phyloP scores from a whole-genome alignment of 2,797 vertebrate genomes.

The Coccyzus lansbergi region DNA sequence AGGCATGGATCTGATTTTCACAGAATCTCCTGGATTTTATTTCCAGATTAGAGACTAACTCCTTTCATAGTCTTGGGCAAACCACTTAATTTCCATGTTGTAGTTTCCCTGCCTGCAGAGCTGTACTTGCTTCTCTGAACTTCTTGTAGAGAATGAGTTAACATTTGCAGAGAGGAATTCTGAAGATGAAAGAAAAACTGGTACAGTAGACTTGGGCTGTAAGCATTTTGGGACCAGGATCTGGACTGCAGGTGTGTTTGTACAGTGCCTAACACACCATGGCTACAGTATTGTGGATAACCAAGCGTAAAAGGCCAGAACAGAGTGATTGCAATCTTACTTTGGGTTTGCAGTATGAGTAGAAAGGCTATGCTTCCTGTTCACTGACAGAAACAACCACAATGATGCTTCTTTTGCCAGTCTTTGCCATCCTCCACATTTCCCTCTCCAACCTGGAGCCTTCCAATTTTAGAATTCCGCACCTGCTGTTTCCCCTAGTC shows the following conservation, averaged over 20 bases:
- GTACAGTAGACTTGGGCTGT: not conserved
- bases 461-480: not conserved
- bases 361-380: not conserved
- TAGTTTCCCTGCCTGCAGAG: not conserved
- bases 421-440: not conserved
- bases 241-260: slow-evolving; percentile 32
- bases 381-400: not conserved
- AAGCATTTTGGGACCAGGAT: not conserved
- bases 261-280: not conserved
- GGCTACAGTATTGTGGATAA: not conserved
- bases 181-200: not conserved
- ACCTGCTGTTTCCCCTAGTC: not conserved
- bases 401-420: not conserved
- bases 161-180: not conserved
- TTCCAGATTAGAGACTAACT: not conserved
- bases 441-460: not conserved
- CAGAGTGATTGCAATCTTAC: not conserved
- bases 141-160: not conserved
- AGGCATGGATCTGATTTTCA: not conserved
- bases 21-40: not conserved
- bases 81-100: not conserved
- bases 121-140: not conserved
- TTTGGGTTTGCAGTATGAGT: not conserved
- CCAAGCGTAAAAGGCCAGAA: slow-evolving; percentile 7
- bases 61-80: not conserved